Evolutionary conservation across 2,113 vertebrate genomes (phyloP).

Genomic region (Vombatus ursinus): DNA sequence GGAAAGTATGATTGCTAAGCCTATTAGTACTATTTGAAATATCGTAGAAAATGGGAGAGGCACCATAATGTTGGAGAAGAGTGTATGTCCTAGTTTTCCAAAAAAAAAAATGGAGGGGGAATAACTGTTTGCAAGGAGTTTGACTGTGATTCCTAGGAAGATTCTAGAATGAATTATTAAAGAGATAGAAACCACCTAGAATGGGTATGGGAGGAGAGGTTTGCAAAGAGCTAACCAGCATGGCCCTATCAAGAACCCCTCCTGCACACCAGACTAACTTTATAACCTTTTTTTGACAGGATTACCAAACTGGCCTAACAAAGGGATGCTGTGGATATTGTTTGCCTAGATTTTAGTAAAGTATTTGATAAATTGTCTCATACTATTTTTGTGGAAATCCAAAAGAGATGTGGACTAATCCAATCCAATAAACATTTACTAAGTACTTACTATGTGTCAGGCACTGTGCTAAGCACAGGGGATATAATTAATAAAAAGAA

Average conservation of each 20-base stretch:
- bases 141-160: neutral
- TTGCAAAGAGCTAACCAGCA: neutral
- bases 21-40: neutral
- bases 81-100: neutral
- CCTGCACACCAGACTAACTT: neutral
- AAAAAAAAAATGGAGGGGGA: neutral
- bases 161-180: neutral
- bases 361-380: neutral
- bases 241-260: neutral
- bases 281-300: neutral
- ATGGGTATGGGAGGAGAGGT: neutral
- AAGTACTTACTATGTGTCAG: neutral
- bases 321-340: too few species aligned
- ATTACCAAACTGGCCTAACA: neutral
- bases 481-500: neutral
- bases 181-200: neutral
- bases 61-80: neutral
- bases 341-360: neutral
- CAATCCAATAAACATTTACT: neutral
- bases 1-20: neutral
- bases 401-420: neutral
- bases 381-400: neutral
- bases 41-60: neutral
- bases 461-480: neutral
- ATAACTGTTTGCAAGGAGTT: neutral